Conservation (phyloP, 2,888 invertebrate species). For the Drymonia ruficornis region DNA sequence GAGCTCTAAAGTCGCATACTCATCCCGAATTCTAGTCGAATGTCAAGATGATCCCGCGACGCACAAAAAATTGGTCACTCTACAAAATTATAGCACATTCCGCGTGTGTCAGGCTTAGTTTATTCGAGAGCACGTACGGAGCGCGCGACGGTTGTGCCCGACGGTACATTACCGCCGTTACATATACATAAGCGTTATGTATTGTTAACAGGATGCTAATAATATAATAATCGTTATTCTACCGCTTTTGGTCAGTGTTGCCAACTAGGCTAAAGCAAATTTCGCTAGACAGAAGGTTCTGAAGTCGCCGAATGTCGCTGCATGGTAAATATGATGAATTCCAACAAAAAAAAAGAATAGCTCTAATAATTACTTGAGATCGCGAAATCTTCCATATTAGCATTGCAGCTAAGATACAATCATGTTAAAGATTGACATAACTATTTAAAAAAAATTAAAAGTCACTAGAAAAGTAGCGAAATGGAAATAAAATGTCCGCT, state of each 20-base stretch:
- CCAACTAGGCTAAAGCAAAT: too few relatives aligned
- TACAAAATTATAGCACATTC: slow-evolving; percentile 55
- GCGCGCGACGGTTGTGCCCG: slow-evolving; percentile 45
- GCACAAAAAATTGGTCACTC: slow-evolving; percentile 33
- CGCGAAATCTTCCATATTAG: too few relatives aligned
- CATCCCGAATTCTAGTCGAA: neutral
- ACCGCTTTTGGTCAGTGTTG: slow-evolving; percentile 5
- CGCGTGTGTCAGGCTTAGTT: slow-evolving; percentile 58
- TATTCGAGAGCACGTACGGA: slow-evolving; percentile 72
- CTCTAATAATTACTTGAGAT: too few relatives aligned
- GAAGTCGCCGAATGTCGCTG: too few relatives aligned
- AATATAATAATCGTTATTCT: slow-evolving; percentile 2
- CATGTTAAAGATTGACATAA: too few relatives aligned
- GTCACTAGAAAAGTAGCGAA: too few relatives aligned
- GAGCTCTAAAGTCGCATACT: neutral
- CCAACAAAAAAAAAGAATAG: too few relatives aligned
- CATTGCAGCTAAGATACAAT: too few relatives aligned
- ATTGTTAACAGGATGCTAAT: slow-evolving; percentile 29
- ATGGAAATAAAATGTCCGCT: too few relatives aligned
- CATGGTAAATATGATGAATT: too few relatives aligned
- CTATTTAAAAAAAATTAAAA: too few relatives aligned
- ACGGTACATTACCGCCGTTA: slow-evolving; percentile 7
- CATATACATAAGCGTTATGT: slow-evolving; percentile 13
- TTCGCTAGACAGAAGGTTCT: too few relatives aligned
- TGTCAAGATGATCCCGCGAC: slow-evolving; percentile 4